Conservation (phyloP, 2,888 invertebrate species). For the Trilocha varians region DNA sequence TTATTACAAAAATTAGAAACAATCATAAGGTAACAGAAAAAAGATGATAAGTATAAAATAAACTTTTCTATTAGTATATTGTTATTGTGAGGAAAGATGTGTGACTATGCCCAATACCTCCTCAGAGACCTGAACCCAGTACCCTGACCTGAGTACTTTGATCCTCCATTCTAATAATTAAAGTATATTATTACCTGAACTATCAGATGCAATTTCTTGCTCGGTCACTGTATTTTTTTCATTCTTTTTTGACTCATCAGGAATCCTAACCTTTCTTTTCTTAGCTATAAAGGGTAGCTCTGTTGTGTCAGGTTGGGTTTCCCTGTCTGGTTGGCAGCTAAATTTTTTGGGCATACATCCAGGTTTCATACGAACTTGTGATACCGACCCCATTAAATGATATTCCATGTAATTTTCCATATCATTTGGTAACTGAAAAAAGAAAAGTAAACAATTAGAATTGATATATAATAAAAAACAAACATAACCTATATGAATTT, state of each 20-base stretch:
- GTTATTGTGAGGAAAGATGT: too few relatives aligned
- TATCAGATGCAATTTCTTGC: not conserved
- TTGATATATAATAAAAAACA: too few relatives aligned
- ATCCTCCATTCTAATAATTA: not conserved
- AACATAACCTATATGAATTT: not conserved
- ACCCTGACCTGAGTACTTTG: too few relatives aligned
- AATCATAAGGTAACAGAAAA: too few relatives aligned
- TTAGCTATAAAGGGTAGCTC: constrained; percentile 10
- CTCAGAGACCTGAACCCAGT: too few relatives aligned
- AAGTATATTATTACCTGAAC: not conserved
- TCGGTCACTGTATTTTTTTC: not conserved
- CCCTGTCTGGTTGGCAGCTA: constrained; percentile 19
- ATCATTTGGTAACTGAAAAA: constrained; percentile 25
- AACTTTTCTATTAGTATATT: too few relatives aligned
- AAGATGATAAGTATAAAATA: too few relatives aligned
- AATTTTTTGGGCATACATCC: constrained; percentile 24
- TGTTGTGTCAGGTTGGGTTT: constrained; percentile 11
- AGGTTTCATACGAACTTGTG: constrained; percentile 25
- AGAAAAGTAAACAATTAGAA: too few relatives aligned
- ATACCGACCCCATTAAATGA: constrained; percentile 26
- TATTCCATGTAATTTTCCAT: constrained; percentile 28
- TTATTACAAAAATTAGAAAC: too few relatives aligned
- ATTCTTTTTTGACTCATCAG: not conserved
- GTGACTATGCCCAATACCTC: not conserved
- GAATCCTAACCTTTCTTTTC: not conserved